Evolutionary conservation across 1,140 invertebrate genomes (phyloP), one percentile per base, ranked within the genome.

Genomic region (Pristionchus pacificus): DNA sequence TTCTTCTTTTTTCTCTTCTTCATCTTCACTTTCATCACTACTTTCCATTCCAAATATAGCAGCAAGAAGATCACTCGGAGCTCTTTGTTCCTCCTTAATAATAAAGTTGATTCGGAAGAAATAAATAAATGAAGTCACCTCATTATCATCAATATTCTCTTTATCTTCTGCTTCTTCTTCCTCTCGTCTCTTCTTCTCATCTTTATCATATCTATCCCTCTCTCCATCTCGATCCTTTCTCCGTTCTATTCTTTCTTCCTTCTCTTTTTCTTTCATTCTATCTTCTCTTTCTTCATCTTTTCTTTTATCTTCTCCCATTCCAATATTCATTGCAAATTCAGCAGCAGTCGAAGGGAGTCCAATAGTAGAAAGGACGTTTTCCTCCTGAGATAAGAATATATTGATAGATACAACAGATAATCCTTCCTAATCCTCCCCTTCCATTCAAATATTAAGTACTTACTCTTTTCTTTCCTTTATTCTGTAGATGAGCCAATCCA

Each of bases 221-320:
- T 87, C 86, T 59, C 84, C 85, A 70, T 86, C 85, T 59, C 84
- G 84, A 72, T 85, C 85, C 55, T 84, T 84, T 0, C 85, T 79
- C 25, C 86, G 85, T 68, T 80, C 77, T 38, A 79, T 71, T 66
- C 79, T 74, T 32, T 15, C 19, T 64, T 70, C 31, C 32, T 70
- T 59, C 33, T 80, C 74, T 70, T 80, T 74, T 38, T n/a, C 31
- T 29, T 74, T 33, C n/a, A n/a, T 72, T 70, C 60, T 24, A 31
- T 57, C 25, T 74, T 65, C 27, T 74, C 72, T 15, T 75, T 27
- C 65, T 25, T n/a, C 24, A 25, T 59, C 31, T 77, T 38, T 14
- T 19, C 29, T 29, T 57, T 33, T n/a, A 75, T 70, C 28, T 75
- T 69, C 30, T 74, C 60, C 25, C 30, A 29, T 29, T 69, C 70